Evolutionary conservation across 2,113 vertebrate genomes (phyloP), one percentile per base, ranked within the genome.

Genomic region (Phainopepla nitens): DNA sequence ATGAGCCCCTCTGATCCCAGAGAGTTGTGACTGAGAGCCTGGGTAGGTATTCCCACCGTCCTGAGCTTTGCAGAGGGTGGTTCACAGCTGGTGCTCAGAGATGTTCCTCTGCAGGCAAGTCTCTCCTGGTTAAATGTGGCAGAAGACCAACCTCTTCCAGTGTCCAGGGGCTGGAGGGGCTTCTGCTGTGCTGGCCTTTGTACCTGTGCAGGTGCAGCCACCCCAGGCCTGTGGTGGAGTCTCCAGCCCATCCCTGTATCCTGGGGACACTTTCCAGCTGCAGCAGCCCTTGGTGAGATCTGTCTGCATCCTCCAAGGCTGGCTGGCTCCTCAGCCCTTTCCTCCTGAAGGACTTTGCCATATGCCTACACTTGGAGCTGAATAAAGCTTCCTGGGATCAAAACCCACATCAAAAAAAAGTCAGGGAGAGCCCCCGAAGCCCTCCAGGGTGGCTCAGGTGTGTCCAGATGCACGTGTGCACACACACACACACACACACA

Each of bases 21-120:
- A n/a, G 19, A 7, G 15, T 0, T 41, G 7, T 1, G 1, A 7
- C 18, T 2, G 24, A 15, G 49, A 36, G 39, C n/a, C 35, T 2
- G 3, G 69, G 19, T 60, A 54, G 60, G 29, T n/a, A 7, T 41
- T 29, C 28, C 22, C 35, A 33, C 3, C 33, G 4, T 33, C 8
- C 22, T 10, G 21, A 29, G 9, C 58, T 56, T 18, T 44, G 64
- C 69, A 65, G 18, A 68, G 23, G 18, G 15, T 11, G 24, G 5
- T 3, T 49, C 41, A 2, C 4, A 75, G 42, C 64, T 15, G 51
- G 10, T 27, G 60, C n/a, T 36, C 47, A 12, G 36, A 53, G 45
- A 12, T 1, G 0, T 53, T 81, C 16, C 6, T 7, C 66, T 36
- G 23, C 15, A 15, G 36, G n/a, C 13, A 68, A 21, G 31, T 2